phyloP scores from a whole-genome alignment of 2,113 vertebrate genomes.

The Hoplias malabaricus region DNA sequence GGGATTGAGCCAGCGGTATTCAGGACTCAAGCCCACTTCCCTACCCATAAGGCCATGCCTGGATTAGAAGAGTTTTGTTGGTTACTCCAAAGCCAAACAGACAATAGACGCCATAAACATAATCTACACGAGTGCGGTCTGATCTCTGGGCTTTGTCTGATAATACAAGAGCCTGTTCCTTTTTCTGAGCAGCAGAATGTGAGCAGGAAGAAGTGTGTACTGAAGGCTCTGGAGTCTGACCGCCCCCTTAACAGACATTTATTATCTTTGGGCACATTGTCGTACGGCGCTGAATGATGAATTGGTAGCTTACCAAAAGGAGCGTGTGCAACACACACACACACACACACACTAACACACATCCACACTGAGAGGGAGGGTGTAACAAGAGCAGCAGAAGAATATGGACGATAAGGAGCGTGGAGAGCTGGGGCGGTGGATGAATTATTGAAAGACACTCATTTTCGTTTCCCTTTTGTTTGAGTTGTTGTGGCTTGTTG shows the following conservation, averaged over 20 bases:
- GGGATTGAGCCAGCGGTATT: too few relatives aligned
- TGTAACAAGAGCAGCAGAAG: slow-evolving; percentile 20
- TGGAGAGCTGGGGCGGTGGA: neutral
- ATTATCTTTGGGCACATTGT: slow-evolving; percentile 47
- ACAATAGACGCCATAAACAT: too few relatives aligned
- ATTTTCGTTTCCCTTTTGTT: neutral
- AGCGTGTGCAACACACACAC: neutral
- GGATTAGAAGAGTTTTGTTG: too few relatives aligned
- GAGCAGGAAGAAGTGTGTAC: neutral
- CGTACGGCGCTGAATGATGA: slow-evolving; percentile 30
- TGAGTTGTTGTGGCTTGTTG: neutral
- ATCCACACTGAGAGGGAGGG: neutral
- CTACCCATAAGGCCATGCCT: too few relatives aligned
- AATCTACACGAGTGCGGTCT: too few relatives aligned
- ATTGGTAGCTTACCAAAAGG: neutral
- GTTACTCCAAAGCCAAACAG: too few relatives aligned
- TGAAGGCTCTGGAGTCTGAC: neutral
- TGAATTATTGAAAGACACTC: slow-evolving; percentile 10
- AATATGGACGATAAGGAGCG: slow-evolving; percentile 33
- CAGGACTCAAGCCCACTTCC: too few relatives aligned
- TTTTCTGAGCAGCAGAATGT: neutral
- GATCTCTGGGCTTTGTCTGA: neutral
- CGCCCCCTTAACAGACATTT: slow-evolving; percentile 32
- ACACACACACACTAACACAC: neutral
- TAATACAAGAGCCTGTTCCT: neutral